A percentile compares a stretch with the other conserved stretches of the same genome.
Evolutionary conservation across 2,888 invertebrate genomes (phyloP).

Genomic region (Carcina quercana): DNA sequence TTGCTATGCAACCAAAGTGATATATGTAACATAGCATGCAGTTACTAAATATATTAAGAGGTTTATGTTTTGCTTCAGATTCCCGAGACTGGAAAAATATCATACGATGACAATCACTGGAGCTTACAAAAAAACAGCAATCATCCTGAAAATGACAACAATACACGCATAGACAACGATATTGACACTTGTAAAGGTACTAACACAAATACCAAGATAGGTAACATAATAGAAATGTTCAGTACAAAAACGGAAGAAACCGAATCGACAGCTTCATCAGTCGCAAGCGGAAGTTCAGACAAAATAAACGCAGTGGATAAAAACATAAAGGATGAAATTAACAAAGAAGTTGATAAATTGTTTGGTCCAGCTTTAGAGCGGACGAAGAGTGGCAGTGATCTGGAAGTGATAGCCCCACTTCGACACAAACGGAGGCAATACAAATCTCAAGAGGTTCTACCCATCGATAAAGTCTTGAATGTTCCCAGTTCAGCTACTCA

Average conservation of each 20-base stretch:
- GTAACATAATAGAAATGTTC: conserved; percentile 49
- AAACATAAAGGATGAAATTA: conserved; percentile 45
- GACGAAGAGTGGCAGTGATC: conserved; percentile 56
- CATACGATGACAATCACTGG: conserved; percentile 51
- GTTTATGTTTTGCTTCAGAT: no score
- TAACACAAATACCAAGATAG: conserved; percentile 39
- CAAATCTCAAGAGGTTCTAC: conserved; percentile 61
- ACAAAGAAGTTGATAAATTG: conserved; percentile 56
- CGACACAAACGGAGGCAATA: conserved; percentile 57
- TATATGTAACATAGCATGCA: no score
- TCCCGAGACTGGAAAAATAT: conserved; percentile 47
- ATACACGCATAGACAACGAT: conserved; percentile 9
- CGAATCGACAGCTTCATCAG: conserved; percentile 44
- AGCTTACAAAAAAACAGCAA: conserved; percentile 16
- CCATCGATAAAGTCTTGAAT: conserved; percentile 31
- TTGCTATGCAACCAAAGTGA: no score
- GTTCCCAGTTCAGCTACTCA: neutral
- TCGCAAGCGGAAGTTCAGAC: conserved; percentile 52
- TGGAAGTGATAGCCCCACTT: conserved; percentile 52
- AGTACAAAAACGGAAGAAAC: conserved; percentile 40
- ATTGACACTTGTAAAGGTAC: no score
- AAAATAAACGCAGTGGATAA: conserved; percentile 41
- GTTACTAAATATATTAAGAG: no score
- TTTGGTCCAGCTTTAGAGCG: conserved; percentile 56
- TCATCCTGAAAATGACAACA: conserved; percentile 13